Base-by-base conservation (phyloP, 2,888 invertebrate genomes). In the Acronicta alni region DNA sequence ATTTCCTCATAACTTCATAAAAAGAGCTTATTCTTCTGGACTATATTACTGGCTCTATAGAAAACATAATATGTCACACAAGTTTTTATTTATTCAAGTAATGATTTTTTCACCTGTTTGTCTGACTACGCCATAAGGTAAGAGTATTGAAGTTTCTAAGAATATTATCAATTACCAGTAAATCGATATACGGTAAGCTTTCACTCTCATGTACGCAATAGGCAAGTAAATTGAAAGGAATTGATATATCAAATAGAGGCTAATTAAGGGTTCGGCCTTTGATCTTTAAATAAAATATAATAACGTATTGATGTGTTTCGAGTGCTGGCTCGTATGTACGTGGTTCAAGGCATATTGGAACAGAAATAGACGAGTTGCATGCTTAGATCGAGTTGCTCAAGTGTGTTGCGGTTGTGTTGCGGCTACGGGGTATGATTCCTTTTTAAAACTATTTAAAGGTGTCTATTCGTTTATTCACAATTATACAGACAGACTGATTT, bases 351-450 rank as follows among this genome's bases (percentile, higher is more conserved):
- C 43, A 59, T 64, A 66, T 43, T 54, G 56, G 48, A 67, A 73
- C 72, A 81, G 68, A 83, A 82, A 83, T 84, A 84, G 79, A 70
- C 72, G 66, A 64, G 61, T 61, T 69, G 72, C 57, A 62, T 73
- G 63, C 72, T 77, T 72, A 73, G 70, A 81, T 82, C 82, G 68
- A 69, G 76, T 82, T 74, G 64, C 82, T 69, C 69, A 66, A 72
- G 72, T 66, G 55, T 55, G 38, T 52, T 83, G 81, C 55, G 83
- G 83, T 79, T 41, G 47, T 32, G 51, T 69, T 79, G 79, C 47
- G 76, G 80, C 63, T 47, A 44, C 44, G 42, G 57, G 46, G 63
- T 72, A 62, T 67, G 46, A 73, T 71, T 71, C 67, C 66, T n/a
- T 67, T 57, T 55, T 64, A 49, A 65, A 55, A 65, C 38, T 44